Base-by-base conservation (phyloP, 2,888 invertebrate genomes). In the Diplolepis rosae region DNA sequence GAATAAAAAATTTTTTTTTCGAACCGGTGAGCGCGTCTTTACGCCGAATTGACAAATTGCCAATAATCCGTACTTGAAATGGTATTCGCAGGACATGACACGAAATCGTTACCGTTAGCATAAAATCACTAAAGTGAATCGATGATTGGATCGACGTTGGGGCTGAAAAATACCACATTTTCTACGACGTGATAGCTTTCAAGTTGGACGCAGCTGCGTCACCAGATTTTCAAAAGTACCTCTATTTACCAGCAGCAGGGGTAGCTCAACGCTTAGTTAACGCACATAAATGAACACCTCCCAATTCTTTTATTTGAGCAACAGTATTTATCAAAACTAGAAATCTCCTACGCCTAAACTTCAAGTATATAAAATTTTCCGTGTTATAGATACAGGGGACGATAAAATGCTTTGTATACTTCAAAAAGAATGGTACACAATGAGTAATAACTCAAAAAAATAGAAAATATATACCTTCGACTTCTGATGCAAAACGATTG, bases 171-270 rank as follows among this genome's bases (percentile, higher is more conserved):
- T 72, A 68, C 51, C 56, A 39, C 72, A 69, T 66, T 66, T 61
- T 71, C 68, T 67, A 69, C 67, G 65, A 24, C 66, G 65, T 79
- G 80, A 80, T 80, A 78, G 79, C 74, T 77, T 78, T 75, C 56
- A 76, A 71, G 65, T 67, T 74, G 71, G 66, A 73, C 42, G 68
- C 80, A 80, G 74, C 80, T 79, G 74, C 67, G 80, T 45, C 65
- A 18, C 70, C 54, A 70, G 54, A 22, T 66, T 70, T 70, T 66
- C 32, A 45, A 52, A 66, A 45, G 54, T 32, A 70, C 66, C 66
- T 70, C 70, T 45, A 70, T 70, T 70, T 45, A 54, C 45, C 18
- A 70, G 22, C 65, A 39, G 22, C 42, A 35, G 18, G 54, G 66
- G 45, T 54, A 68, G 68, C 18, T 68, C 13, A 27, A 68, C 50